These are phyloP conservation scores for Sciaenops ocellatus DNA, from an alignment of 2,797 vertebrate genomes.

Conservation along the genomic window DNA sequence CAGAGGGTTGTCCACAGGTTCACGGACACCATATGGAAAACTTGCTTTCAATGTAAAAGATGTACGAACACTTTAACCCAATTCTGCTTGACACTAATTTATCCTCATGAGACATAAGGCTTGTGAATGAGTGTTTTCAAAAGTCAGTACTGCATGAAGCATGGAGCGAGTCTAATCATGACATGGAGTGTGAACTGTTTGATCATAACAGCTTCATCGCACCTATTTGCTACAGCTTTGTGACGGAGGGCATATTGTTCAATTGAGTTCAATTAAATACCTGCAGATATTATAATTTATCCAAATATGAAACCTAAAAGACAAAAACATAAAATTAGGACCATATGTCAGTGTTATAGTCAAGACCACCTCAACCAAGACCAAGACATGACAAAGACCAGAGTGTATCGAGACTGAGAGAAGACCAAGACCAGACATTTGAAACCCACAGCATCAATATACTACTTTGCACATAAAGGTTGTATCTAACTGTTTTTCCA, in stretches of 20 bases:
- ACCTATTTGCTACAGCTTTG: constrained; percentile 12
- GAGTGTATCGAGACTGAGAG: no score
- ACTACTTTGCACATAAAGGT: neutral
- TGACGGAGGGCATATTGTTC: constrained; percentile 19
- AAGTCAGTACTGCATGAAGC: constrained; percentile 13
- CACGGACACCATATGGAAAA: constrained; percentile 39
- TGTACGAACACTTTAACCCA: constrained; percentile 4
- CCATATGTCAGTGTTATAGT: neutral
- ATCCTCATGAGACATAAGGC: constrained; percentile 31
- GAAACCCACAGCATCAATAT: neutral
- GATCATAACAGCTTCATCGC: constrained; percentile 18
- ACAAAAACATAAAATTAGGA: neutral
- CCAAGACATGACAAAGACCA: no score
- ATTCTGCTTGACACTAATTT: constrained; percentile 39
- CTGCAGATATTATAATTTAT: constrained; percentile 7
- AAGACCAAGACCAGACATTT: neutral
- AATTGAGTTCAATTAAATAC: neutral
- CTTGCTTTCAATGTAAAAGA: constrained; percentile 29
- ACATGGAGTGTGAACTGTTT: constrained; percentile 21
- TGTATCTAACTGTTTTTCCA: neutral
- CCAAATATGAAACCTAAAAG: neutral
- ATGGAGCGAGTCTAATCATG: constrained; percentile 32
- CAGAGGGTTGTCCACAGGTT: constrained; percentile 25
- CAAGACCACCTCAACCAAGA: no score
- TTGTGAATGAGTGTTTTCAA: constrained; percentile 25